A percentile compares a stretch with the other conserved stretches of the same genome.
These are phyloP conservation scores for Nephrocerus scutellatus DNA, from an alignment of 2,888 invertebrate species.

Conservation along the genomic window DNA sequence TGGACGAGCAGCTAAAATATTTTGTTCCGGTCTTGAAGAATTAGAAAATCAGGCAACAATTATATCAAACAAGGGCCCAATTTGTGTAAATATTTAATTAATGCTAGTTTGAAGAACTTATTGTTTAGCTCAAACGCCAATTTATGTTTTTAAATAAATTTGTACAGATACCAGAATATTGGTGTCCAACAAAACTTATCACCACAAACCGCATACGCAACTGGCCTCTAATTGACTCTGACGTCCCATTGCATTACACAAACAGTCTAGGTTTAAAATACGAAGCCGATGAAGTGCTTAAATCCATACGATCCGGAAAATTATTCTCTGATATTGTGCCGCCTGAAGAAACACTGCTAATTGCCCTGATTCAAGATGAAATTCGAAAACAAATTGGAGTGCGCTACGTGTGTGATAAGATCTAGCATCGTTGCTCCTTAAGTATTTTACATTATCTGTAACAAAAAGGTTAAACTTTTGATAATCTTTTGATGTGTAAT, in stretches of 20 bases:
- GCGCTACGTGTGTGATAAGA: slow-evolving; percentile 40
- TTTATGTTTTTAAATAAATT: too few relatives aligned
- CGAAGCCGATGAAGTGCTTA: slow-evolving; percentile 65
- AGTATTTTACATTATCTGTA: too few relatives aligned
- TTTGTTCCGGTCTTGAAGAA: slow-evolving; percentile 28
- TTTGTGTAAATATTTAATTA: slow-evolving; percentile 29
- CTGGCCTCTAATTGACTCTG: slow-evolving; percentile 56
- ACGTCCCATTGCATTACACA: slow-evolving; percentile 53
- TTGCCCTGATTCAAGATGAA: slow-evolving; percentile 63
- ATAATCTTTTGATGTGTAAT: too few relatives aligned
- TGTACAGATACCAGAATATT: slow-evolving; percentile 52
- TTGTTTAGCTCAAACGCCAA: too few relatives aligned
- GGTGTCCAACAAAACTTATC: slow-evolving; percentile 56
- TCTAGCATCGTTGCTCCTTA: slow-evolving; percentile 20
- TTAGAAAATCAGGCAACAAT: slow-evolving; percentile 30
- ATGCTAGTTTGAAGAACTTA: too few relatives aligned
- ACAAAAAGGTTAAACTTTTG: too few relatives aligned
- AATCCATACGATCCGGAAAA: slow-evolving; percentile 59
- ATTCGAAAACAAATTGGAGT: slow-evolving; percentile 64
- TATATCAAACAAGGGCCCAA: slow-evolving; percentile 28
- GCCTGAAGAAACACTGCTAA: slow-evolving; percentile 56
- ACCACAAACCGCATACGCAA: slow-evolving; percentile 47
- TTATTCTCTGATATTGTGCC: slow-evolving; percentile 59
- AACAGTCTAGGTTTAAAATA: slow-evolving; percentile 68
- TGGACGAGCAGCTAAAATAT: slow-evolving; percentile 25